Evolutionary conservation across 2,113 vertebrate species (phyloP), one percentile per base, ranked within the genome.

Genomic region (Morone chrysops): DNA sequence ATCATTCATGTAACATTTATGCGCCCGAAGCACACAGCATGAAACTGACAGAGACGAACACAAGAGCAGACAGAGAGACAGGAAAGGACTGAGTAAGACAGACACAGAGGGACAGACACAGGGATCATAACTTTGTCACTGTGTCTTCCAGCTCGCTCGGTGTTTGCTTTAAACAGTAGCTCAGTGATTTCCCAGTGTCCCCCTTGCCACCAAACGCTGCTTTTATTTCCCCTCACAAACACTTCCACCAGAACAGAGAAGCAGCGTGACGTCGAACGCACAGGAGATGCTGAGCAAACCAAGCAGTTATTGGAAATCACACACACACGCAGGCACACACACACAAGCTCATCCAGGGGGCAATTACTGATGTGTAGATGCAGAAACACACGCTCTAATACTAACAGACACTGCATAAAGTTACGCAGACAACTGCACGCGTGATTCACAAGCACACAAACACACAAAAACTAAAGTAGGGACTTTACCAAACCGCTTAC

Each of bases 161-260:
- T 78, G 80, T 85, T 87, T 83, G 78, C 73, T 86, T 83, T 89
- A 75, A 90, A 88, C 75, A 87, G 62, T 22, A 66, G 77, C 65
- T 48, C 67, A 1, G n/a, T 73, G 81, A 85, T 87, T 87, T 90
- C 89, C 85, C 85, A 89, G 85, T 12, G 51, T 81, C 72, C 82
- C 74, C 45, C 40, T 71, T 43, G 36, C 63, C 75, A 16, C 65
- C 68, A 59, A 81, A 75, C 48, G 18, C 63, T 47, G 60, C 78
- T 85, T 90, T 89, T 78, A 83, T 88, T 89, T 79, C 75, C 78
- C 73, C 66, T 60, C 72, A 56, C 85, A 88, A 89, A 93, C 85
- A 84, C 72, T 85, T 90, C 71, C 83, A 89, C 79, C 82, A 77
- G 83, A 86, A 85, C 87, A 82, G 75, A 70, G 79, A 62, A 90